These are phyloP conservation scores for Aurelia sp. DNA, from an alignment of 30 jellyfish, hydroid and myxozoan species.

Conservation along the genomic window DNA sequence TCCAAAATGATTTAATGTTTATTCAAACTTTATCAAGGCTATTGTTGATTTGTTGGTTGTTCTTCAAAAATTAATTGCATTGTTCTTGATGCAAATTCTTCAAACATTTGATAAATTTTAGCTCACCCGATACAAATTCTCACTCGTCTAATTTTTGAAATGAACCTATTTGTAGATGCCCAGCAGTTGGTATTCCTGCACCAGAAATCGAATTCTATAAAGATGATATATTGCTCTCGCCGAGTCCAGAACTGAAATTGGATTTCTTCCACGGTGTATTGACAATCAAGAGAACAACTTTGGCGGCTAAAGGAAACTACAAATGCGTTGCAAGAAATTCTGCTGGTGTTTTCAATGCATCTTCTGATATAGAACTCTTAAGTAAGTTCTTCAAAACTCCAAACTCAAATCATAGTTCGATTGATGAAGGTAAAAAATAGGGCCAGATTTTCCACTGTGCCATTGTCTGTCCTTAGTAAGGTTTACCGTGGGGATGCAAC, in stretches of 20 bases:
- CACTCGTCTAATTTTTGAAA: not conserved
- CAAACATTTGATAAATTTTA: too few species aligned
- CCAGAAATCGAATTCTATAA: constrained; percentile 74
- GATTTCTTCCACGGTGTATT: constrained; percentile 55
- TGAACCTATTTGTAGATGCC: constrained; percentile 67
- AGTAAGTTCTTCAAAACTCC: constrained; percentile 29
- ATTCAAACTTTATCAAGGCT: too few species aligned
- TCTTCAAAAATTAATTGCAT: too few species aligned
- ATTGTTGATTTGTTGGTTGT: too few species aligned
- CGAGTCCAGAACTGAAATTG: constrained; percentile 10
- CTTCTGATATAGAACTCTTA: constrained; percentile 31
- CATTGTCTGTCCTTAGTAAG: too few species aligned
- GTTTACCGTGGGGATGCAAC: too few species aligned
- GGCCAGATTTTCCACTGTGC: too few species aligned
- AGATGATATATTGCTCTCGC: constrained; percentile 46
- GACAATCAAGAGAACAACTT: constrained; percentile 44
- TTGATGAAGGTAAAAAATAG: too few species aligned
- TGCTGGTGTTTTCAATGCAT: constrained; percentile 66
- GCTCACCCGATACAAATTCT: too few species aligned
- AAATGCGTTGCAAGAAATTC: constrained; percentile 80
- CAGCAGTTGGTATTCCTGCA: constrained; percentile 88
- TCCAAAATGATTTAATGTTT: too few species aligned
- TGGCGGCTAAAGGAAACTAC: constrained; percentile 53
- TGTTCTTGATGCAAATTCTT: too few species aligned
- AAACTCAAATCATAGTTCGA: too few species aligned